A percentile compares a stretch with the other conserved stretches of the same genome.
Evolutionary conservation across 2,113 vertebrate species (phyloP).

Genomic region (Podarcis muralis): DNA sequence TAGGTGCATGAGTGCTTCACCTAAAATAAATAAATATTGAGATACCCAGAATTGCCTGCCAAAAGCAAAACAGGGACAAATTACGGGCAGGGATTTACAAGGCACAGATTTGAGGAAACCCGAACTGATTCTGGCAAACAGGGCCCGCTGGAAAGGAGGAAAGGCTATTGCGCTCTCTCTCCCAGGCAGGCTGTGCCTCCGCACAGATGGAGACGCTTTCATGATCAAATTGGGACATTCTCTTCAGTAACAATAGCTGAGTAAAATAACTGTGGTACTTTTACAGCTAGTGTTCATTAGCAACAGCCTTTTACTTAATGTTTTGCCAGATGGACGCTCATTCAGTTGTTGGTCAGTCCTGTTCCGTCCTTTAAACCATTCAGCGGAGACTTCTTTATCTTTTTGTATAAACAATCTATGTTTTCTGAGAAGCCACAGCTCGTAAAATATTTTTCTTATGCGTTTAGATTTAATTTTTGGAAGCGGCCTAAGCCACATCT

Average conservation of each 20-base stretch:
- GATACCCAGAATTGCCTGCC: neutral
- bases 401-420: slow-evolving; percentile 11
- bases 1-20: neutral
- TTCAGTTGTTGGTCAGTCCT: slow-evolving; percentile 21
- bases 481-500: slow-evolving; percentile 33
- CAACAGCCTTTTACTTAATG: slow-evolving; percentile 55
- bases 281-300: slow-evolving; percentile 50
- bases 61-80: neutral
- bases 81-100: neutral
- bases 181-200: neutral
- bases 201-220: slow-evolving; percentile 24
- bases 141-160: neutral
- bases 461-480: neutral
- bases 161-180: neutral
- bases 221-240: neutral
- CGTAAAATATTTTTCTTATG: slow-evolving; percentile 26
- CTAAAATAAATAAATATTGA: neutral
- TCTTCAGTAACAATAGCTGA: slow-evolving; percentile 44
- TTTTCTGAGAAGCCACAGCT: slow-evolving; percentile 31
- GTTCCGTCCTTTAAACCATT: slow-evolving; percentile 17
- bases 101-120: neutral
- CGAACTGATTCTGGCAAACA: neutral
- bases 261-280: slow-evolving; percentile 29
- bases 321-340: slow-evolving; percentile 48
- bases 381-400: slow-evolving; percentile 41